phyloP scores from a whole-genome alignment of 2,113 vertebrate species.

The Pelobates fuscus region DNA sequence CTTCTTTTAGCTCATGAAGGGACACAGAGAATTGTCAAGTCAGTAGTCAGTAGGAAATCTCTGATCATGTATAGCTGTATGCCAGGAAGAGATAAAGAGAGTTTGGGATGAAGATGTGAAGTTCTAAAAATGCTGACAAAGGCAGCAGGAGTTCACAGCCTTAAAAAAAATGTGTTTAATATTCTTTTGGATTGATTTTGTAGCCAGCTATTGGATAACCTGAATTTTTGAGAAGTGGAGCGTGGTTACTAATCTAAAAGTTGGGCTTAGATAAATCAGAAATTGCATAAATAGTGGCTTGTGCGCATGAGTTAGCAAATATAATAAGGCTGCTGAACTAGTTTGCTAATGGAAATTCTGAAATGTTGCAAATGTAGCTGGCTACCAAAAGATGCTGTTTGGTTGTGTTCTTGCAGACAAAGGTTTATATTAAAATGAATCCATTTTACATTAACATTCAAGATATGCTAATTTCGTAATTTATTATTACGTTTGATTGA shows the following conservation, averaged over 20 bases:
- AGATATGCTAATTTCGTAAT: too few species aligned
- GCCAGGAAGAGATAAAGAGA: conserved; percentile 19
- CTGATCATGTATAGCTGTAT: conserved; percentile 8
- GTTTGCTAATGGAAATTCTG: too few species aligned
- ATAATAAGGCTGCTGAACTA: too few species aligned
- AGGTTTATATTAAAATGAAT: too few species aligned
- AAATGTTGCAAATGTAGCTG: too few species aligned
- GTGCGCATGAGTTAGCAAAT: too few species aligned
- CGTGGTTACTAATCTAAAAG: not conserved
- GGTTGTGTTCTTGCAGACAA: too few species aligned
- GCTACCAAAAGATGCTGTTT: too few species aligned
- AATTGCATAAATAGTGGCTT: not conserved
- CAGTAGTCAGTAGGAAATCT: conserved; percentile 21
- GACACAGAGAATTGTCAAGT: not conserved
- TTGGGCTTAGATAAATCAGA: not conserved
- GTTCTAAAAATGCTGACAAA: conserved; percentile 20
- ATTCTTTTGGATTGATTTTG: conserved; percentile 15
- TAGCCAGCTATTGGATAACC: not conserved
- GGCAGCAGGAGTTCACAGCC: not conserved
- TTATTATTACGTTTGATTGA: too few species aligned
- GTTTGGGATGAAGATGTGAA: conserved; percentile 10
- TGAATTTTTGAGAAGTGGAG: conserved; percentile 1
- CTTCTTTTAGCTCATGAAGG: conserved; percentile 1
- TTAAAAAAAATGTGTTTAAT: not conserved
- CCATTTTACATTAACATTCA: too few species aligned